phyloP scores from a whole-genome alignment of 2,113 vertebrate species.

The Cacatua alba region DNA sequence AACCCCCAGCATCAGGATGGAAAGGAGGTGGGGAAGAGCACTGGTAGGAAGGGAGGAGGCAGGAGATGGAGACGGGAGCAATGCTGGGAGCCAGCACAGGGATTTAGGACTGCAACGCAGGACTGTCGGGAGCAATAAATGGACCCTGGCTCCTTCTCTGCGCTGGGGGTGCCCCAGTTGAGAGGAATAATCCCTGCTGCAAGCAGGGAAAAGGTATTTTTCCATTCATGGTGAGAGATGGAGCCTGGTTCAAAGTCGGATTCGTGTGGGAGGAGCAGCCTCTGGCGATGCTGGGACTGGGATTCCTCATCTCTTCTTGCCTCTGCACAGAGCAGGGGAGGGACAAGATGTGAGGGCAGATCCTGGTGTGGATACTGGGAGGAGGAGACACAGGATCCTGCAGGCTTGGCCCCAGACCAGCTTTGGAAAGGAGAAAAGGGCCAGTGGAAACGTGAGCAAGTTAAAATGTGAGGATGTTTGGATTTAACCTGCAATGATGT shows the following conservation, averaged over 20 bases:
- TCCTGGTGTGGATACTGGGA: not conserved
- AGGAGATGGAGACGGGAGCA: not conserved
- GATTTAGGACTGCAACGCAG: not conserved
- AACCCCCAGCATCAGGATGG: fast-evolving
- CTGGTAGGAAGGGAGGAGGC: not conserved
- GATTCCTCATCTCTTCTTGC: not conserved
- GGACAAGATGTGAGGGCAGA: not conserved
- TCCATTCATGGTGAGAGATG: not conserved
- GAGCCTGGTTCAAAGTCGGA: not conserved
- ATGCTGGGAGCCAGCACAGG: not conserved
- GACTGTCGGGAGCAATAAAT: not conserved
- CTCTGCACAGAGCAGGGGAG: not conserved
- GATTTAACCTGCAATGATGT: not conserved
- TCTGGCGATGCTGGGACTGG: fast-evolving
- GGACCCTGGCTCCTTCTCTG: not conserved
- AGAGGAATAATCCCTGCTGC: not conserved
- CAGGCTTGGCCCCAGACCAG: not conserved
- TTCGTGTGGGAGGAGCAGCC: not conserved
- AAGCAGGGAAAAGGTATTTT: not conserved
- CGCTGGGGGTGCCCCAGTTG: not conserved
- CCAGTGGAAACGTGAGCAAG: not conserved
- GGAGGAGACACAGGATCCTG: not conserved
- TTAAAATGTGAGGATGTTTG: not conserved
- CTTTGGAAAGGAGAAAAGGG: not conserved
- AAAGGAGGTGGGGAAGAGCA: not conserved